Base-by-base conservation (phyloP, 2,888 invertebrate species). In the Chironomus tentans region DNA sequence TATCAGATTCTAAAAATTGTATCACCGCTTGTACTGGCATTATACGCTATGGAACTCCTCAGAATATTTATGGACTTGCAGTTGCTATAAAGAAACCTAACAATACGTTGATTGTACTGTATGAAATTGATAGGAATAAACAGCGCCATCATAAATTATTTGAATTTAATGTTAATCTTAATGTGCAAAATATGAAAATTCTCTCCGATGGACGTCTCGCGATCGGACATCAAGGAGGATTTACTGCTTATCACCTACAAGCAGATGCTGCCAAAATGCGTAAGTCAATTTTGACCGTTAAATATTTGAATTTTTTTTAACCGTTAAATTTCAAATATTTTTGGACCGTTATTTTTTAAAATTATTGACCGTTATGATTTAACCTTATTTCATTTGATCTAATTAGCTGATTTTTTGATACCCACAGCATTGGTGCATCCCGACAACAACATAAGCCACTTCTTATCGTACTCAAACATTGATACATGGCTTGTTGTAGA, bases 81-180 rank as follows among this genome's bases (percentile, higher is more conserved):
- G 94, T 97, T 77, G 94, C 97, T 76, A 91, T 97, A 80, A 90
- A 96, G 83, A 95, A 95, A 89, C 93, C 91, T 84, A 82, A 48
- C 15, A 68, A 62, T 15, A 76, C 76, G 18, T 22, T 69, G 12
- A 91, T 95, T 79, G 90, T 92, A 80, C 91, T 95, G 80, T 95
- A 94, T 85, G 94, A 95, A 87, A 92, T 96, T 79, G 95, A 94
- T 13, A 89, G 95, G 80, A 93, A 93, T 18, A 91, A 93, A 81
- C 89, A 90, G 74, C 87, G 95, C 70, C 92, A 95, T 80, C 90
- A 91, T 80, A 89, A 92, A 79, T 86, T 94, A 76, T 89, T 93
- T 68, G 96, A 97, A 84, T 87, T 97, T 78, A 88, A 91, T 79
- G 88, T 93, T 80, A 90, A 91, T 18, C 91, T 91, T 70, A 88